Percentiles rank a stretch among this genome's conserved stretches.
These are phyloP conservation scores for Meda fulgida DNA, from an alignment of 2,797 vertebrate species.

Conservation along the genomic window DNA sequence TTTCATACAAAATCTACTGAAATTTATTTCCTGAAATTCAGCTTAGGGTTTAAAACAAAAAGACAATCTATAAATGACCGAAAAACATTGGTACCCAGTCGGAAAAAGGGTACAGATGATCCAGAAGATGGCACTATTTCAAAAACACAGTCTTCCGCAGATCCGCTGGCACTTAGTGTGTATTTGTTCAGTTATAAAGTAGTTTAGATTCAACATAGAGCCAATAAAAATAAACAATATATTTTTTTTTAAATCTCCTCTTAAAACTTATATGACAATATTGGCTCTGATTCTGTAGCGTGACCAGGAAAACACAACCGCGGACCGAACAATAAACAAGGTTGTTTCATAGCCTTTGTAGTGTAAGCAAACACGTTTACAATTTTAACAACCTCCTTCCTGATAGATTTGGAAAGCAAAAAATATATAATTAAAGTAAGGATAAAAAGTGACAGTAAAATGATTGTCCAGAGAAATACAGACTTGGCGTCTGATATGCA, in stretches of 20 bases:
- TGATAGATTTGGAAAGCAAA: constrained; percentile 3
- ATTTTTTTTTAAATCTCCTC: neutral
- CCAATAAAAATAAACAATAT: neutral
- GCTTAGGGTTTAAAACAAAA: constrained; percentile 13
- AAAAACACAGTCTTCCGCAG: constrained; percentile 1
- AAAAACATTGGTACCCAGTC: constrained; percentile 23
- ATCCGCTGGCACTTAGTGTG: constrained; percentile 50
- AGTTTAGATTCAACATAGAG: constrained; percentile 8
- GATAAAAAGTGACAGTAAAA: constrained; percentile 18
- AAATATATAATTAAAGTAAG: neutral
- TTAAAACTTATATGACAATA: neutral
- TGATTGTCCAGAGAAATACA: constrained; percentile 46
- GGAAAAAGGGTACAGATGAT: neutral
- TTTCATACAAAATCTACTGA: constrained; percentile 13
- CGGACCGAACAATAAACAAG: neutral
- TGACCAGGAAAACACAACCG: neutral
- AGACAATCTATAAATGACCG: neutral
- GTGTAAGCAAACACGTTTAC: neutral
- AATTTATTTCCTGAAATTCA: constrained; percentile 25
- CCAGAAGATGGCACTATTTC: constrained; percentile 18
- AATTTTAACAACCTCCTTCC: neutral
- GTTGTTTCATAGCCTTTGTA: constrained; percentile 10
- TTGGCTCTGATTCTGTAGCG: neutral
- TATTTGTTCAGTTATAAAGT: constrained; percentile 47
- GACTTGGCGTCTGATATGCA: constrained; percentile 30